phyloP scores from a whole-genome alignment of 2,113 vertebrate genomes.

The Gymnobelideus leadbeateri region DNA sequence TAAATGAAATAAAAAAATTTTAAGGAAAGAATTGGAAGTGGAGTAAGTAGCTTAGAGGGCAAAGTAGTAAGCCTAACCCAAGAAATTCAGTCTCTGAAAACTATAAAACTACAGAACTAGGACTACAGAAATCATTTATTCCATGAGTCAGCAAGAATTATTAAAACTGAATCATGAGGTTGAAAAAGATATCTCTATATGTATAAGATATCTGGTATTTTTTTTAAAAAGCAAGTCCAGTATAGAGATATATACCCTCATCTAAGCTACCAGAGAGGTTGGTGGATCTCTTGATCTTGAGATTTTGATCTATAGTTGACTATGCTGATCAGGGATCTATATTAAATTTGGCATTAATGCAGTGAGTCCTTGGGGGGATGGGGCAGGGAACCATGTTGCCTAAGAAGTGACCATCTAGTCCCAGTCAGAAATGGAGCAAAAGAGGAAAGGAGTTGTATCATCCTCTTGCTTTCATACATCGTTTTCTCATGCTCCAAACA shows the following conservation, averaged over 20 bases:
- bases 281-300: not conserved
- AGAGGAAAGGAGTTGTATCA: not conserved
- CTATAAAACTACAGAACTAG: not conserved
- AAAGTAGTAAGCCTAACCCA: not conserved
- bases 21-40: not conserved
- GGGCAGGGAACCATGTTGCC: too few species aligned
- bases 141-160: not conserved
- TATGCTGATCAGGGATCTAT: not conserved
- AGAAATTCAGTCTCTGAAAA: not conserved
- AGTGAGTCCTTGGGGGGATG: too few species aligned
- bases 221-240: too few species aligned
- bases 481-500: not conserved
- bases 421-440: not conserved
- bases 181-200: not conserved
- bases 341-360: not conserved
- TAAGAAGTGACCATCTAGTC: not conserved
- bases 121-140: not conserved
- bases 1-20: not conserved
- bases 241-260: not conserved
- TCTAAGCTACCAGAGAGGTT: not conserved
- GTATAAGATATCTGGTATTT: too few species aligned
- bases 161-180: not conserved
- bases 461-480: not conserved
- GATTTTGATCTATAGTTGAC: not conserved
- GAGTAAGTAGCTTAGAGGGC: not conserved